Evolutionary conservation across 2,797 vertebrate species (phyloP).

Genomic region (Rhinogobio ventralis): DNA sequence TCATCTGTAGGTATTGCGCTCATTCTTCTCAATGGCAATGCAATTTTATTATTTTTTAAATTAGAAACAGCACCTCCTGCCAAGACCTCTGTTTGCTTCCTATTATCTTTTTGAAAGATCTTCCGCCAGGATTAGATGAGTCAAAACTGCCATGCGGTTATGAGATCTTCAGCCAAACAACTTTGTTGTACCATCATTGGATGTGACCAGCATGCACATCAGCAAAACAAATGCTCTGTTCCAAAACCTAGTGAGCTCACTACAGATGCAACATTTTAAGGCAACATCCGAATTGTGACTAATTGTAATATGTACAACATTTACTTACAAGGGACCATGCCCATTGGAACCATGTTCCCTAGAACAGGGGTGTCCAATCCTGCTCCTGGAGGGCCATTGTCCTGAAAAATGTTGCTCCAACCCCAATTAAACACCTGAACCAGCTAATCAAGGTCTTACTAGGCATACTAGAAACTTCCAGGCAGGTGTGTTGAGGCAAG

Average conservation of each 20-base stretch:
- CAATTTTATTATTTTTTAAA: neutral
- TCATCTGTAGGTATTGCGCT: neutral
- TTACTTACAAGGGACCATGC: neutral
- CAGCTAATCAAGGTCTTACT: neutral
- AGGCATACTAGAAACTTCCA: neutral
- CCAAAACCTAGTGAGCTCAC: neutral
- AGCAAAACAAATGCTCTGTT: neutral
- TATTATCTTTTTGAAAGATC: slow-evolving; percentile 23
- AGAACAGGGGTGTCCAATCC: neutral
- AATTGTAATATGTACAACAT: neutral
- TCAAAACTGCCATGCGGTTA: slow-evolving; percentile 15
- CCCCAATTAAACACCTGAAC: neutral
- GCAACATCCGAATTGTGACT: neutral
- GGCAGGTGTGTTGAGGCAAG: neutral
- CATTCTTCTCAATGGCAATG: neutral
- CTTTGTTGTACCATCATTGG: neutral
- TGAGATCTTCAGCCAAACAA: slow-evolving; percentile 10
- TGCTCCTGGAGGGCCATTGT: neutral
- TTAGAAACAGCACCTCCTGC: slow-evolving; percentile 13
- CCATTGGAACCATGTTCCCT: neutral
- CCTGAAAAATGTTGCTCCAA: neutral
- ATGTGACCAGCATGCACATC: neutral
- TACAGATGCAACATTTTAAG: neutral
- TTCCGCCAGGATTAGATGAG: slow-evolving; percentile 6
- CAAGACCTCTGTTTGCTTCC: slow-evolving; percentile 6